phyloP scores from a whole-genome alignment of 1,140 invertebrate genomes.

The Portunus trituberculatus region DNA sequence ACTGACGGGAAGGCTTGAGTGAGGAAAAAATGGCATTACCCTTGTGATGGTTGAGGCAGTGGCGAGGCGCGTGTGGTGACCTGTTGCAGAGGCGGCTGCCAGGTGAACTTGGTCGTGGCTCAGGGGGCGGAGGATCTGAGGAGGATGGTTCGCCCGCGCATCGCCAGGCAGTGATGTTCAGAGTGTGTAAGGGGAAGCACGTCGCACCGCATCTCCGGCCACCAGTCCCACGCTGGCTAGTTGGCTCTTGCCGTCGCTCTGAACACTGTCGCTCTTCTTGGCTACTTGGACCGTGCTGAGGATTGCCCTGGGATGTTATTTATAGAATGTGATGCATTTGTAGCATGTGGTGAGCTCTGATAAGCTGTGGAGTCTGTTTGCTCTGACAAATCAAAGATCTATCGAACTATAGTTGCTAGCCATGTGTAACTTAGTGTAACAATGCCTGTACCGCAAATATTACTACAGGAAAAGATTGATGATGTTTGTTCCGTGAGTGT shows the following conservation, averaged over 20 bases:
- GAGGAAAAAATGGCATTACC: not conserved
- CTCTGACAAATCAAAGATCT: not conserved
- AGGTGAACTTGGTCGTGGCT: constrained; percentile 8
- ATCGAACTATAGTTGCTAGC: not conserved
- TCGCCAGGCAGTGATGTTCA: constrained; percentile 40
- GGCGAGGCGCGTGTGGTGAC: not conserved
- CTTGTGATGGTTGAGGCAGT: not conserved
- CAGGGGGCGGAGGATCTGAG: not conserved
- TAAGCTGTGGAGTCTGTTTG: not conserved
- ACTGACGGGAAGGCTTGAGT: too few relatives aligned
- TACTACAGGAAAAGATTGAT: constrained; percentile 23
- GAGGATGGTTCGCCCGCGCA: constrained; percentile 2
- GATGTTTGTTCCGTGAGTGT: constrained; percentile 24
- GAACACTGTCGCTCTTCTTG: not conserved
- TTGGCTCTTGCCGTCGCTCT: not conserved
- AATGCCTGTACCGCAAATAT: not conserved
- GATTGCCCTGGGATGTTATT: not conserved
- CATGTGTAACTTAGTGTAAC: constrained; percentile 23
- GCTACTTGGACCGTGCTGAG: not conserved
- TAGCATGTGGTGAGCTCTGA: not conserved
- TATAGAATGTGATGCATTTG: not conserved
- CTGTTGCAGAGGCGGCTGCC: not conserved
- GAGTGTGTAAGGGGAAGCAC: constrained; percentile 24
- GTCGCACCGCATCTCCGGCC: not conserved
- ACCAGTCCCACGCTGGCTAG: constrained; percentile 31